These are phyloP conservation scores for Tachysurus vachellii DNA, from an alignment of 2,113 vertebrate species.

Conservation along the genomic window DNA sequence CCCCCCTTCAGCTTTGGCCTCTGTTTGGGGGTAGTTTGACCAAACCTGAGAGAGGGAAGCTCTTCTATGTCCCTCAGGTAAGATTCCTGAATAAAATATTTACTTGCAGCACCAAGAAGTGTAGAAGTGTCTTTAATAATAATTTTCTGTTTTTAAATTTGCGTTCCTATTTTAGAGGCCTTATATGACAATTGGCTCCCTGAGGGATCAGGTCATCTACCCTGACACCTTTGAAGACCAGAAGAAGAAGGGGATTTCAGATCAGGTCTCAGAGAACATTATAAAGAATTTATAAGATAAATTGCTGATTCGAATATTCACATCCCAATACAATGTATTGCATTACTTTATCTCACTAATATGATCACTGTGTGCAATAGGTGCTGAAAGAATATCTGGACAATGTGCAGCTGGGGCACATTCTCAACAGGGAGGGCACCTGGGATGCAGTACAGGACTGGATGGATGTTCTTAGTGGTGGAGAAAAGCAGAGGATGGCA, in stretches of 20 bases:
- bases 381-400: conserved; percentile 96
- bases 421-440: conserved; percentile 89
- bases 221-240: conserved; percentile 91
- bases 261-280: conserved; percentile 74
- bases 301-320: neutral
- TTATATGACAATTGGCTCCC: conserved; percentile 94
- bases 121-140: neutral
- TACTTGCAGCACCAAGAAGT: neutral
- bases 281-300: neutral
- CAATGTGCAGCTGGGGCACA: conserved; percentile 93
- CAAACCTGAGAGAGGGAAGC: conserved; percentile 93
- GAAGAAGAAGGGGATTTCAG: conserved; percentile 88
- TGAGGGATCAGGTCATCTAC: conserved; percentile 97
- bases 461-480: conserved; percentile 99
- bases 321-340: neutral
- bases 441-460: conserved; percentile 96
- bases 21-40: conserved; percentile 92
- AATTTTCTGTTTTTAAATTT: neutral
- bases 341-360: neutral
- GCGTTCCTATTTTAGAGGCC: conserved; percentile 79
- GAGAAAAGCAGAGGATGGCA: conserved; percentile 98
- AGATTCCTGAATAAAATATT: conserved; percentile 22
- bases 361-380: conserved; percentile 63
- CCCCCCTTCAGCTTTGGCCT: conserved; percentile 85
- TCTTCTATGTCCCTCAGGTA: conserved; percentile 99